Conservation (phyloP, 2,113 vertebrate genomes). For the Pycnonotus jocosus region DNA sequence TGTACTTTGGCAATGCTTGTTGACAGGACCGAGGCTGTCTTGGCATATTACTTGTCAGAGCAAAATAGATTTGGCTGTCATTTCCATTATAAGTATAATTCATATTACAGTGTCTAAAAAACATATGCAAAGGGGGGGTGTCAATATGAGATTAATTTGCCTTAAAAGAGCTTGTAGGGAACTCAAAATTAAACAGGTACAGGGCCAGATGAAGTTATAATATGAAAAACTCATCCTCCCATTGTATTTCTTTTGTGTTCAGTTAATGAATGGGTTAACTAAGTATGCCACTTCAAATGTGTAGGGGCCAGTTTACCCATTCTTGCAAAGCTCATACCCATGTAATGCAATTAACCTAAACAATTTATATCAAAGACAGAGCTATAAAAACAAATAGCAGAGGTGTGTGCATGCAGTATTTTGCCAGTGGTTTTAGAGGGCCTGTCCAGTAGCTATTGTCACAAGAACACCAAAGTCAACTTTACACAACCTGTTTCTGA, state of each 20-base stretch:
- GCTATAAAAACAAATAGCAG: neutral
- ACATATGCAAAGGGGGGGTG: conserved; percentile 9
- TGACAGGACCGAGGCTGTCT: conserved; percentile 54
- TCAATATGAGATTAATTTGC: neutral
- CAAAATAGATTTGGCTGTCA: conserved; percentile 59
- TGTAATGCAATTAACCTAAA: neutral
- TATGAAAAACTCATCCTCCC: neutral
- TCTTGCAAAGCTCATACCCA: neutral
- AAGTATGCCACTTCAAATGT: neutral
- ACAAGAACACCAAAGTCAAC: neutral
- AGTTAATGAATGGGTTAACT: neutral
- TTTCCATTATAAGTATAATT: conserved; percentile 54
- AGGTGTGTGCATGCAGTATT: neutral
- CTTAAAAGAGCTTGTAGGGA: neutral
- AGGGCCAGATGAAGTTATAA: conserved; percentile 44
- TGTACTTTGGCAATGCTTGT: conserved; percentile 54
- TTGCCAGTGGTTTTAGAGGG: neutral
- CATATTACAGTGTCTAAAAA: conserved; percentile 50
- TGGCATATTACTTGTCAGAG: conserved; percentile 49
- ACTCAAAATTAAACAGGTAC: conserved; percentile 6
- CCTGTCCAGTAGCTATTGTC: neutral
- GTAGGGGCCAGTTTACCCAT: neutral
- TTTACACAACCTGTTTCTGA: neutral
- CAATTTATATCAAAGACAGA: neutral
- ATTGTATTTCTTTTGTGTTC: neutral